Conservation (phyloP, 2,797 vertebrate genomes). For the Paedocypris micromegethes region DNA sequence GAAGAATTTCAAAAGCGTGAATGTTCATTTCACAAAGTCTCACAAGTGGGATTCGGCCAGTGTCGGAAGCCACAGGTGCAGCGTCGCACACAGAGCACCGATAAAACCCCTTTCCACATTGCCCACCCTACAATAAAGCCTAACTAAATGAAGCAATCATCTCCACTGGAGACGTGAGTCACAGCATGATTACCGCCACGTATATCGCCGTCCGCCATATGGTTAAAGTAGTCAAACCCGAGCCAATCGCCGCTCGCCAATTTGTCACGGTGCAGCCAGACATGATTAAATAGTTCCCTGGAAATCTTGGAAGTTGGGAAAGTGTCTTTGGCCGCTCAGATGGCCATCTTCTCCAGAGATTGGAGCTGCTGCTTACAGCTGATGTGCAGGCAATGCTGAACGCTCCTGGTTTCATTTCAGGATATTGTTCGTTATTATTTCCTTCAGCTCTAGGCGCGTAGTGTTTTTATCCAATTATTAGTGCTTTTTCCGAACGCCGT, state of each 20-base stretch:
- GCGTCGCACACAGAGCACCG: slow-evolving; percentile 5
- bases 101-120: slow-evolving; percentile 37
- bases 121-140: slow-evolving; percentile 67
- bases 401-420: slow-evolving; percentile 54
- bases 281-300: slow-evolving; percentile 76
- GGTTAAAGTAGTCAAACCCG: slow-evolving; percentile 68
- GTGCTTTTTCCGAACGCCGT: background rate
- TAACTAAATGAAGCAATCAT: slow-evolving; percentile 78
- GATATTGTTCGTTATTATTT: slow-evolving; percentile 52
- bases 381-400: slow-evolving; percentile 54
- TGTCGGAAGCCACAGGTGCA: slow-evolving; percentile 58
- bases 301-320: slow-evolving; percentile 61
- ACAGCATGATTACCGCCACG: slow-evolving; percentile 70
- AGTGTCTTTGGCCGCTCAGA: slow-evolving; percentile 68
- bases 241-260: slow-evolving; percentile 68
- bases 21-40: background rate
- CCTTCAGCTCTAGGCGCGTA: slow-evolving; percentile 27
- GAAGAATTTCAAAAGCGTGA: background rate
- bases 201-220: slow-evolving; percentile 77
- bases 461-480: slow-evolving; percentile 3
- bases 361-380: slow-evolving; percentile 61
- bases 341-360: slow-evolving; percentile 71
- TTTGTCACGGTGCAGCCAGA: slow-evolving; percentile 71
- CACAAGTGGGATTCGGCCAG: background rate
- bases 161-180: slow-evolving; percentile 73